phyloP scores from a whole-genome alignment of 2,797 vertebrate species.

The Anas bahamensis region DNA sequence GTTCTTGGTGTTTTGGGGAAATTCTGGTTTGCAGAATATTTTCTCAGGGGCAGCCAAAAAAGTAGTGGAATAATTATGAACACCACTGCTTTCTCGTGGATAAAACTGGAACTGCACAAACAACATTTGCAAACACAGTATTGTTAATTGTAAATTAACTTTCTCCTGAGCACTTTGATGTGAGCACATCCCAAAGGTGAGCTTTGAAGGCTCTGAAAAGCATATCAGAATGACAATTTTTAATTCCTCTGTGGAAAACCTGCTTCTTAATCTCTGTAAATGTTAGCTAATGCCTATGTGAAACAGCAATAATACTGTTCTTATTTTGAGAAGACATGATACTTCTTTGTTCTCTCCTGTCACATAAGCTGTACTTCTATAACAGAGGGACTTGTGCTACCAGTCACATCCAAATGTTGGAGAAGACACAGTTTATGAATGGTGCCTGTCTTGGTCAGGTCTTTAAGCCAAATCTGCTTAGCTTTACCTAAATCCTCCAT shows the following conservation, averaged over 20 bases:
- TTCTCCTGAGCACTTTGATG: not conserved
- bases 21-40: not conserved
- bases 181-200: not conserved
- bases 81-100: not conserved
- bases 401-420: not conserved
- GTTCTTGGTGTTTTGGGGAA: not conserved
- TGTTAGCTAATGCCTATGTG: not conserved
- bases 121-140: not conserved
- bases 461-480: not conserved
- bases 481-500: not conserved
- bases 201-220: not conserved
- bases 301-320: not conserved
- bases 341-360: not conserved
- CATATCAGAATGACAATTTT: not conserved
- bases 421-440: not conserved
- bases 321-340: not conserved
- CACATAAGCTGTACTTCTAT: not conserved
- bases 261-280: not conserved
- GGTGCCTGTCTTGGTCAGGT: not conserved
- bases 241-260: not conserved
- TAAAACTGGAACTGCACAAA: not conserved
- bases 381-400: not conserved
- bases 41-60: not conserved
- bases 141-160: not conserved
- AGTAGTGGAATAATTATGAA: not conserved